Evolutionary conservation across 2,888 invertebrate species (phyloP).

Genomic region (Limnephilus rhombicus): DNA sequence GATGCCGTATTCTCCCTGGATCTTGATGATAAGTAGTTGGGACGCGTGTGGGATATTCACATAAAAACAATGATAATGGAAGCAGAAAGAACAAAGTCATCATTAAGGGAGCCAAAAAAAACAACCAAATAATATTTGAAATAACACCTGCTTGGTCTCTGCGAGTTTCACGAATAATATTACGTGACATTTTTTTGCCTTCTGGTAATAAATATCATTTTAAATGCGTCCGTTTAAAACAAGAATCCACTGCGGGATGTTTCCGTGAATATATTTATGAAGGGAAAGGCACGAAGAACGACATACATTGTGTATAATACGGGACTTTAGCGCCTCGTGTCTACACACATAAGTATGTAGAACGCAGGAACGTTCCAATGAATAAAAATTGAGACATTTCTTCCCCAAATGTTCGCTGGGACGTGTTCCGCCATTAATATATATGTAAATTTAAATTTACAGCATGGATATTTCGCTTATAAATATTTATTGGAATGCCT

Average conservation of each 20-base stretch:
- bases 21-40: too few relatives aligned
- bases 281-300: background rate
- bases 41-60: too few relatives aligned
- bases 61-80: background rate
- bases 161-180: background rate
- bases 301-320: background rate
- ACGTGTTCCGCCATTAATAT: constrained; percentile 65
- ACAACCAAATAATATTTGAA: background rate
- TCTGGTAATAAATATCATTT: constrained; percentile 5
- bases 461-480: constrained; percentile 61
- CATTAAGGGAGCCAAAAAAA: background rate
- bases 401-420: constrained; percentile 49
- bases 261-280: constrained; percentile 38
- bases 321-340: background rate
- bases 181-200: background rate
- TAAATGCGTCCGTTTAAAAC: constrained; percentile 15
- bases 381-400: constrained; percentile 65
- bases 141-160: background rate
- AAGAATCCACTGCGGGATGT: background rate
- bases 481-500: constrained; percentile 62
- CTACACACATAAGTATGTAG: background rate
- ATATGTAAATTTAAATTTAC: constrained; percentile 64
- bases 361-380: constrained; percentile 54
- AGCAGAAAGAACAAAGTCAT: background rate
- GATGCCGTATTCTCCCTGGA: too few relatives aligned